phyloP scores from a whole-genome alignment of 2,113 vertebrate species.

The Holacanthus passer region DNA sequence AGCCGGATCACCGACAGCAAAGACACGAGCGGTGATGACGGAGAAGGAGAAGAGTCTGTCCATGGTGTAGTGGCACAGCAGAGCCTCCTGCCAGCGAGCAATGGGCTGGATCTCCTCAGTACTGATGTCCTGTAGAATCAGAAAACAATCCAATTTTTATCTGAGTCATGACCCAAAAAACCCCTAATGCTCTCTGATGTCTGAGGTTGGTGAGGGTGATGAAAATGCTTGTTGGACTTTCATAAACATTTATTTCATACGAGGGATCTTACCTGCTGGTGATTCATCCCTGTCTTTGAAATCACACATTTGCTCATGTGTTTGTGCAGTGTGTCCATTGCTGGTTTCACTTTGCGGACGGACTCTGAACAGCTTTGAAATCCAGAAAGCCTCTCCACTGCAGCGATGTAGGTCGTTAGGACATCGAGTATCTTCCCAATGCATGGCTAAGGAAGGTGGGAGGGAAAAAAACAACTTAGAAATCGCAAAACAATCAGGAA shows the following conservation, averaged over 20 bases:
- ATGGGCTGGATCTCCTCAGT: rapidly evolving
- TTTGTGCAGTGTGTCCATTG: slow-evolving; percentile 38
- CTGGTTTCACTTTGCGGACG: slow-evolving; percentile 37
- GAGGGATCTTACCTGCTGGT: slow-evolving; percentile 17
- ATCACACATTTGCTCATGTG: slow-evolving; percentile 55
- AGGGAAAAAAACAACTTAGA: too few species aligned
- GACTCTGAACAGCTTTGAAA: slow-evolving; percentile 50
- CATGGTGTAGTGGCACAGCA: slow-evolving; percentile 62
- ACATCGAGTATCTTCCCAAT: slow-evolving; percentile 67
- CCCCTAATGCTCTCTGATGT: too few species aligned
- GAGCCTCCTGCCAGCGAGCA: not conserved
- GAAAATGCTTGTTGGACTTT: not conserved
- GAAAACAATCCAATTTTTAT: not conserved
- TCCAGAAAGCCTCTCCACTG: slow-evolving; percentile 41
- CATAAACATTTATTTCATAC: not conserved
- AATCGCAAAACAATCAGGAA: not conserved
- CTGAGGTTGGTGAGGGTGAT: too few species aligned
- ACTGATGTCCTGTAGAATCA: slow-evolving; percentile 7
- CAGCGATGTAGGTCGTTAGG: slow-evolving; percentile 65
- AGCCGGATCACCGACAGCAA: slow-evolving; percentile 65
- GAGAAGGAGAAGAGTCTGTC: slow-evolving; percentile 78
- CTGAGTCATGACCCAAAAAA: too few species aligned
- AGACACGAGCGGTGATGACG: slow-evolving; percentile 73
- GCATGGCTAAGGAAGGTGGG: slow-evolving; percentile 72
- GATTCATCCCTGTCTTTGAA: not conserved